Evolutionary conservation across 2,888 invertebrate species (phyloP), one percentile per base, ranked within the genome.

Genomic region (Galerucella pusilla): DNA sequence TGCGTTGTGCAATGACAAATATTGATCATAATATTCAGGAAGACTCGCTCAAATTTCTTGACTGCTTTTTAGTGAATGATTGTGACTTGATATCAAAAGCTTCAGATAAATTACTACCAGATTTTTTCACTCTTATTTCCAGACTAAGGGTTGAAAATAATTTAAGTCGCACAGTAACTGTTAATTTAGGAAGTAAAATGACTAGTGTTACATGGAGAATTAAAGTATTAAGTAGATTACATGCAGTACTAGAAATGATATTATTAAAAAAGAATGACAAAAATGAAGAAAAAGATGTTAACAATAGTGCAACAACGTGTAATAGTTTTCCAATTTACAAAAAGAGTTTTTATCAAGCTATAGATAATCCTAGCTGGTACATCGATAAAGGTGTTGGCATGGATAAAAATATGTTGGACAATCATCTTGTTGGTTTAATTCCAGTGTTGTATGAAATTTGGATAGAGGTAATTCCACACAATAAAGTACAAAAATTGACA

Each of bases 1-100:
- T 97, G 65, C 91, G 93, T 70, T 97, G 97, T 88, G 94, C 96
- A 0, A 96, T 97, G 95, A 97, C 96, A 0, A 95, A 97, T 83
- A 94, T 97, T 75, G 92, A 94, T 85, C 90, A 90, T 12, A 89
- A 90, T 68, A 93, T 97, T 77, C 95, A 96, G 85, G 94, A 95
- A 85, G 96, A 96, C 86, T 94, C 97, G 0, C 88, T 97, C 0
- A 85, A 92, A 0, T 91, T 96, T 79, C 88, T 97, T 20, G 96
- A 97, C 84, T 89, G 93, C 60, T 89, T 97, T n/a, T 86, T 96
- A 14, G 88, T 90, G 59, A 90, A 92, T 81, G 90, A 92, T 71
- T 93, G 94, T 2, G 84, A 86, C 7, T 89, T 95, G 65, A 90
- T 96, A 2, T 91, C 92, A 0, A 88, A 90, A 71, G 91, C 93